Base-by-base conservation (phyloP, 2,797 vertebrate species). In the Thunnus albacares region DNA sequence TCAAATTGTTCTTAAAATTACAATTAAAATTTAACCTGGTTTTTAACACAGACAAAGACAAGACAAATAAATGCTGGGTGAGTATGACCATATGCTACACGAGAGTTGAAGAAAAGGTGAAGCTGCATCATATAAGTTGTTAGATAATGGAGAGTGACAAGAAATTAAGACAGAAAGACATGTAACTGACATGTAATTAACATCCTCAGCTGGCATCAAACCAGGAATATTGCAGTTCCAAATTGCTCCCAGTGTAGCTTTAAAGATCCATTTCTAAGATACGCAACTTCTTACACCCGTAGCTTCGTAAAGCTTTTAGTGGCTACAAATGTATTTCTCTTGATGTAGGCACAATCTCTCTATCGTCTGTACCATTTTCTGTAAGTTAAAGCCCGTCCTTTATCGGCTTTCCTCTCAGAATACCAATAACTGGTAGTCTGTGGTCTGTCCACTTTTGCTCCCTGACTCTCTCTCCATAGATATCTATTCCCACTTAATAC, bases 401-500 rank as follows among this genome's bases (percentile, higher is more conserved):
- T 84, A 85, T 85, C 61, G 3, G 20, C 59, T 80, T 73, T 80
- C 60, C 63, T 68, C 64, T 5, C 2, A 56, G 55, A 77, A 59
- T 45, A 69, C 68, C 56, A 65, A 86, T 58, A 33, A 41, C 58
- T 77, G 59, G 20, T 59, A 20, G 67, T 66, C 49, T 82, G 67
- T 61, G 61, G 55, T 75, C 81, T 69, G 76, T 87, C 61, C 80
- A 83, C 79, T 71, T 57, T 55, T 61, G 51, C 65, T 62, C 28
- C 45, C 67, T 71, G 52, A 57, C 47, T 73, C 77, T 62, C 77
- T 53, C 57, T 77, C 80, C 58, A 71, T 75, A 83, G 82, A 84
- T 87, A 90, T 84, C 79, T 86, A 81, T 83, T 87, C 84, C 85
- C 79, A 73, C 82, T 89, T 93, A 90, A 91, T 91, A 77, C 85